These are phyloP conservation scores for Teleiodes luculella DNA, from an alignment of 2,888 invertebrate genomes.

Conservation along the genomic window DNA sequence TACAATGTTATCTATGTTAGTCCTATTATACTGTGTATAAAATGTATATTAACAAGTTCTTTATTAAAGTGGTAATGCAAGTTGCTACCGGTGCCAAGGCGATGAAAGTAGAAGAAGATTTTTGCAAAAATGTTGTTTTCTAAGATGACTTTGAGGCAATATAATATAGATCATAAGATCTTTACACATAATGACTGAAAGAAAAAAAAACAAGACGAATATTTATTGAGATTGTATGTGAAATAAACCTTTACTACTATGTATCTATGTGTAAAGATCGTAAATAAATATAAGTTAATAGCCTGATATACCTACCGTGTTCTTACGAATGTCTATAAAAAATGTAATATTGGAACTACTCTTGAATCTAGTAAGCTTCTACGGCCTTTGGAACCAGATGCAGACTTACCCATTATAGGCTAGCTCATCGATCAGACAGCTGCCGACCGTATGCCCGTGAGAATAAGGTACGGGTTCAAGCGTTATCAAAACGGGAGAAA, in stretches of 20 bases:
- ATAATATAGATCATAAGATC: neutral
- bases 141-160: too few relatives aligned
- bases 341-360: slow-evolving; percentile 23
- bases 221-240: too few relatives aligned
- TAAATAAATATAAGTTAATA: too few relatives aligned
- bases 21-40: too few relatives aligned
- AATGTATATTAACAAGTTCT: neutral
- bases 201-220: too few relatives aligned
- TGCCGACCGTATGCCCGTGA: slow-evolving; percentile 68
- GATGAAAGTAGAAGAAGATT: neutral
- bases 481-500: slow-evolving; percentile 70
- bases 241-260: too few relatives aligned
- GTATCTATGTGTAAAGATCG: neutral
- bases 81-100: neutral
- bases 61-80: neutral
- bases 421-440: slow-evolving; percentile 93
- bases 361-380: slow-evolving; percentile 62
- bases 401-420: slow-evolving; percentile 87
- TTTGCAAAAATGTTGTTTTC: neutral
- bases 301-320: neutral
- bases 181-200: too few relatives aligned
- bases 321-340: neutral
- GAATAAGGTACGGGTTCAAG: slow-evolving; percentile 66
- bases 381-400: slow-evolving; percentile 43
- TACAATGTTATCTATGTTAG: too few relatives aligned